phyloP scores from a whole-genome alignment of 2,888 invertebrate genomes.

The Pristionchus exspectatus region DNA sequence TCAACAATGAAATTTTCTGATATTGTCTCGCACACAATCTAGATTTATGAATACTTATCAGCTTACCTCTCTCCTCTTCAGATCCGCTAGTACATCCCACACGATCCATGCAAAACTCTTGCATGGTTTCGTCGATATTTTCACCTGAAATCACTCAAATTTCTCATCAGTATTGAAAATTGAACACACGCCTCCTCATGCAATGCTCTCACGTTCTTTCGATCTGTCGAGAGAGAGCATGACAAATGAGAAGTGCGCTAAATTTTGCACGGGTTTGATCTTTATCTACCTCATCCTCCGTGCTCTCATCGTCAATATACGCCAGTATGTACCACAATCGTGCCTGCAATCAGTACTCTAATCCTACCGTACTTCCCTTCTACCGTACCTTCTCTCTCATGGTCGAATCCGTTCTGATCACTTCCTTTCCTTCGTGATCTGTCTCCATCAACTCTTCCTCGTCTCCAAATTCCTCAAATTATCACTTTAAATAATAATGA shows the following conservation, averaged over 20 bases:
- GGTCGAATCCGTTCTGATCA: conserved; percentile 53
- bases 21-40: too few species aligned
- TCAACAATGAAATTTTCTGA: not conserved
- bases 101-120: conserved; percentile 69
- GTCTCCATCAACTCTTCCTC: conserved; percentile 61
- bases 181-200: too few species aligned
- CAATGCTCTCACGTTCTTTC: too few species aligned
- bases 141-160: not conserved
- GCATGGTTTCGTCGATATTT: conserved; percentile 4
- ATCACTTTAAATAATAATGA: not conserved
- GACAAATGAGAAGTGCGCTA: too few species aligned
- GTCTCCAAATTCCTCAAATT: conserved; percentile 64
- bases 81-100: conserved; percentile 70
- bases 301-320: conserved; percentile 25
- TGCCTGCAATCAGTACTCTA: conserved; percentile 50
- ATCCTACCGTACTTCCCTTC: not conserved
- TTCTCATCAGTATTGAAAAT: not conserved
- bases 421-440: conserved; percentile 51
- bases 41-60: not conserved
- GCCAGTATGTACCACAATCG: conserved; percentile 60
- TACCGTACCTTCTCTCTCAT: conserved; percentile 59
- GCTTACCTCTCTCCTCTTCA: conserved; percentile 58
- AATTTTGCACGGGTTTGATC: too few species aligned
- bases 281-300: conserved; percentile 1
- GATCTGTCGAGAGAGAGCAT: too few species aligned